These are phyloP conservation scores for Drosophila simulans DNA, from an alignment of 1,140 invertebrate species.

Conservation along the genomic window DNA sequence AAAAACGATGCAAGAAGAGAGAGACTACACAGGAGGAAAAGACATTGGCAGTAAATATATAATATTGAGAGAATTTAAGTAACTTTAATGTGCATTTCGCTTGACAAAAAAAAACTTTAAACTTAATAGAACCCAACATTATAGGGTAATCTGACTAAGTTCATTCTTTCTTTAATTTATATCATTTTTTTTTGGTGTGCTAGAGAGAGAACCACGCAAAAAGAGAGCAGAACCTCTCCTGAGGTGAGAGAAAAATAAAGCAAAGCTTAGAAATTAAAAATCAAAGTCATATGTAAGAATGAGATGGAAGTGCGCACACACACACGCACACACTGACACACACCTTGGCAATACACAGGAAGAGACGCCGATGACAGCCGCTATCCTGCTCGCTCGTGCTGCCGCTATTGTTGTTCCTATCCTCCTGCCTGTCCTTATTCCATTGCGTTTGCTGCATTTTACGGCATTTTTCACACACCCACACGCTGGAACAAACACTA, in stretches of 20 bases:
- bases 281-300: constrained; percentile 3
- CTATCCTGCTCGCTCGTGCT: constrained; percentile 16
- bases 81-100: too few relatives aligned
- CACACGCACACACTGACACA: constrained; percentile 25
- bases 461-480: constrained; percentile 32
- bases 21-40: constrained; percentile 1
- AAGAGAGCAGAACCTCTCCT: constrained; percentile 16
- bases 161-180: too few relatives aligned
- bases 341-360: constrained; percentile 65
- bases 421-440: constrained; percentile 48
- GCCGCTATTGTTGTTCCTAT: constrained; percentile 31
- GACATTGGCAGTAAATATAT: neutral
- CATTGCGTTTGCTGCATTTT: constrained; percentile 57
- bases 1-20: constrained; percentile 16
- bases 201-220: neutral
- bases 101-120: too few relatives aligned
- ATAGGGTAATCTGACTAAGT: too few relatives aligned
- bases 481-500: constrained; percentile 2
- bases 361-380: constrained; percentile 66
- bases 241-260: constrained; percentile 6
- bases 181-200: neutral
- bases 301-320: constrained; percentile 4
- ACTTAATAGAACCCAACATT: neutral
- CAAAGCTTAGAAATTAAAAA: constrained; percentile 40
- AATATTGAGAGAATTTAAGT: neutral